Conservation (phyloP, 1,140 invertebrate species). For the Amyelois transitella region DNA sequence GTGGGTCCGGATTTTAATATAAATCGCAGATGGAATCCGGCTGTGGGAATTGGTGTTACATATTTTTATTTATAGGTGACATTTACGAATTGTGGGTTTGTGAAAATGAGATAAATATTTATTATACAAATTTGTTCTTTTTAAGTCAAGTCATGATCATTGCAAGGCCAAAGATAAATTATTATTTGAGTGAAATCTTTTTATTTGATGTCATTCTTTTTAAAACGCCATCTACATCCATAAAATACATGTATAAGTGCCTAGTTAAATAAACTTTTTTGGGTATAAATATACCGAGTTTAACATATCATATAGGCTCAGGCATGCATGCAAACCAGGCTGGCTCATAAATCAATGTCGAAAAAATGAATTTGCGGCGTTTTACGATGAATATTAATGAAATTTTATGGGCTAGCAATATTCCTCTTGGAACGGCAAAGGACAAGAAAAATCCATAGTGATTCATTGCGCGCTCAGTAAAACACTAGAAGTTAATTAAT, state of each 20-base stretch:
- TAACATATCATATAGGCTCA: conserved; percentile 19
- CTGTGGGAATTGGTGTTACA: too few relatives aligned
- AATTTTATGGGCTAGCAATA: conserved; percentile 27
- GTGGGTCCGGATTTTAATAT: background rate
- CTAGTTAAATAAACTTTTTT: conserved; percentile 3
- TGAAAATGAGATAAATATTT: too few relatives aligned
- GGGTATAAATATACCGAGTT: conserved; percentile 11
- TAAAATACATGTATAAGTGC: too few relatives aligned
- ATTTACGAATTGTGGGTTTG: background rate
- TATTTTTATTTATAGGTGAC: background rate
- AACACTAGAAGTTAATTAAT: background rate
- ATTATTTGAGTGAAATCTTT: too few relatives aligned
- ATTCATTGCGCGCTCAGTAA: background rate
- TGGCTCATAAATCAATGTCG: conserved; percentile 44
- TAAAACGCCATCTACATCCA: too few relatives aligned
- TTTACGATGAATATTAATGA: conserved; percentile 49
- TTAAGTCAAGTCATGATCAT: too few relatives aligned
- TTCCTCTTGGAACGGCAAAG: conserved; percentile 4
- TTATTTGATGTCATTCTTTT: too few relatives aligned
- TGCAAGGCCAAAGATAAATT: too few relatives aligned
- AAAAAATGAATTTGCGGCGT: conserved; percentile 44
- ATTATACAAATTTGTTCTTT: too few relatives aligned
- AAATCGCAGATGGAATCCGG: background rate
- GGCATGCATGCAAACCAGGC: conserved; percentile 28
- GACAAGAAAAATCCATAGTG: background rate